phyloP scores from a whole-genome alignment of 1,140 invertebrate species.

The Idris sp. region DNA sequence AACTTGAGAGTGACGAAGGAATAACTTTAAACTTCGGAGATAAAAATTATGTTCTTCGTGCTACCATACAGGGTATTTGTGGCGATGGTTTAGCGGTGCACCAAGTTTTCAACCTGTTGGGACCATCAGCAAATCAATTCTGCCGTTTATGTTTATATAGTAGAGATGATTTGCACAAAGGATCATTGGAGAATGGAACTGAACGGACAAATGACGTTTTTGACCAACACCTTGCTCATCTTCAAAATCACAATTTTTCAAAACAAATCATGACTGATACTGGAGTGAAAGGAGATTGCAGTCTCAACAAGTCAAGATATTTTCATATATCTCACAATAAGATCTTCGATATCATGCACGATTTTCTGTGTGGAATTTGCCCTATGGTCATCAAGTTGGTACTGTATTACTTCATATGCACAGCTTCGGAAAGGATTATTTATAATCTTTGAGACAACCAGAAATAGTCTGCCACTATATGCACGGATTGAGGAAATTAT shows the following conservation, averaged over 20 bases:
- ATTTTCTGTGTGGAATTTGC: constrained; percentile 43
- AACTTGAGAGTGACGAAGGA: constrained; percentile 9
- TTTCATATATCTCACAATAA: constrained; percentile 49
- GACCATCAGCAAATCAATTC: constrained; percentile 16
- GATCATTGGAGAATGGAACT: neutral
- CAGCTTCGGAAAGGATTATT: constrained; percentile 29
- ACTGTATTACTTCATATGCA: constrained; percentile 13
- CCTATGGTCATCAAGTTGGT: constrained; percentile 41
- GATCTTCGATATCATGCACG: constrained; percentile 49
- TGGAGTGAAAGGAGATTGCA: constrained; percentile 32
- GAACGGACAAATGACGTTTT: neutral
- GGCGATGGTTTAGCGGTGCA: constrained; percentile 16
- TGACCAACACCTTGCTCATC: neutral
- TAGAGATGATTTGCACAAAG: constrained; percentile 4
- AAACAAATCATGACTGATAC: constrained; percentile 6
- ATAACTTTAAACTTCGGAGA: neutral
- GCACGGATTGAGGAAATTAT: constrained; percentile 17
- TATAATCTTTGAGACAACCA: constrained; percentile 18
- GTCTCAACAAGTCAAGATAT: constrained; percentile 34
- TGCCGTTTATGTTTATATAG: constrained; percentile 7
- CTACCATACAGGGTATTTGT: constrained; percentile 2
- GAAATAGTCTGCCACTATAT: constrained; percentile 22
- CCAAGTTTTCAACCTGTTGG: constrained; percentile 10
- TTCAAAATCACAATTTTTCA: neutral
- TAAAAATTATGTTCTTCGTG: neutral